Base-by-base conservation (phyloP, 2,797 vertebrate species). In the Picus viridis region DNA sequence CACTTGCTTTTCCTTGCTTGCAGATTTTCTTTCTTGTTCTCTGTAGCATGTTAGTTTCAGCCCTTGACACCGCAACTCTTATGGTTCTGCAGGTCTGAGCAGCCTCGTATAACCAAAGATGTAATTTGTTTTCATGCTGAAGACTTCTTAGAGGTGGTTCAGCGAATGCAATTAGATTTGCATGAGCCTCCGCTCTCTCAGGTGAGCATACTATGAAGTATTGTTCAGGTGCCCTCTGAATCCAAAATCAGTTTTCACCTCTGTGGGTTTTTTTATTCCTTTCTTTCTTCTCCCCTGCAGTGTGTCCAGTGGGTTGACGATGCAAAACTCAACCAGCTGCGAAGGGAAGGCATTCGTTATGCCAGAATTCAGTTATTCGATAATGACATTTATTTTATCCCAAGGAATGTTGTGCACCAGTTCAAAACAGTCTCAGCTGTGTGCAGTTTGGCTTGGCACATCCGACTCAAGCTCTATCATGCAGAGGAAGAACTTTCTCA, bases 231-330 rank as follows among this genome's bases (percentile, higher is more conserved):
- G 63, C 87, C 56, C 57, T 85, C 74, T 3, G 34, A 74, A 32
- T 59, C 32, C 30, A 87, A 19, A 63, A 86, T 78, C 45, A 57
- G 36, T 94, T 96, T 86, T 53, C 69, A 94, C 24, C 30, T 41
- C 49, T 76, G 68, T 39, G 39, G 39, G 39, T 12, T 39, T 39
- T 39, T 39, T 39, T 39, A 56, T 24, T 15, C 12, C 24, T 72
- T 43, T 27, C 10, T 39, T 29, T 56, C 14, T 74, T 63, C 94
- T 43, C 88, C 61, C 23, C 64, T 90, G 16, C 91, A 99, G 99
- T 99, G 99, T 91, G 99, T 99, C 92, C 99, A 99, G 93, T 99
- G 99, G 99, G 98, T 99, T 89, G 99, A 99, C 20, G 99, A 99
- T 62, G 99, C 99, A 96, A 99, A 99, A 96, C 98, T 99, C 36